A percentile compares a stretch with the other conserved stretches of the same genome.
Evolutionary conservation across 2,113 vertebrate genomes (phyloP).

Genomic region (Aviceda subcristata): DNA sequence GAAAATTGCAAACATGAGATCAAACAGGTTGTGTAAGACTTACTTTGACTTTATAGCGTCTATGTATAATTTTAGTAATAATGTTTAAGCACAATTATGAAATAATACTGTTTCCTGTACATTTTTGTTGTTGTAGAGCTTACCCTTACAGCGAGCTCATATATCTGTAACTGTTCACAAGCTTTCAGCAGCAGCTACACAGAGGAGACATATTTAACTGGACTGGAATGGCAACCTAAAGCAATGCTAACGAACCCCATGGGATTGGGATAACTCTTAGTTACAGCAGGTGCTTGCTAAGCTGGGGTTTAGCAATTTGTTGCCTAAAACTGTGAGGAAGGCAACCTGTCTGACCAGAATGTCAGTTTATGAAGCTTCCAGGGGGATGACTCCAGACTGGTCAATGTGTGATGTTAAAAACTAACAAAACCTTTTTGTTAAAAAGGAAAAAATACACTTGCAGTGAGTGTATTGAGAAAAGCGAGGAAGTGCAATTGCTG

Average conservation of each 20-base stretch:
- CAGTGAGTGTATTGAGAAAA: rapidly evolving
- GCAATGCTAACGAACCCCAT: neutral
- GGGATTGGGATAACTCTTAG: neutral
- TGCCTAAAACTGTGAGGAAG: neutral
- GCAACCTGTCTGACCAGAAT: neutral
- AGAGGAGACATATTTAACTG: neutral
- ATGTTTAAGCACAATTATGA: neutral
- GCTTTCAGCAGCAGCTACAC: neutral
- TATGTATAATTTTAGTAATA: neutral
- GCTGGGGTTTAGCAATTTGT: neutral
- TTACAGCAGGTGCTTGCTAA: neutral
- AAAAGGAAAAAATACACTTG: neutral
- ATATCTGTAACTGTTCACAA: neutral
- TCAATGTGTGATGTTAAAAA: neutral
- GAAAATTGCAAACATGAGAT: neutral
- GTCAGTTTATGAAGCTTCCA: neutral
- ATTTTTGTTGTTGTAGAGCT: neutral
- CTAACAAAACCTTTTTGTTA: neutral
- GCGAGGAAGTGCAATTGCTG: rapidly evolving
- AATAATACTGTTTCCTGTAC: neutral
- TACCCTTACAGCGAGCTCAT: neutral
- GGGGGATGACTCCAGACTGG: neutral
- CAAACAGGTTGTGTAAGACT: constrained; percentile 8
- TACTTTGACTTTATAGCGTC: neutral
- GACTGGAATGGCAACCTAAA: neutral